Evolutionary conservation across 2,797 vertebrate species (phyloP).

Genomic region (Caiman crocodilus): DNA sequence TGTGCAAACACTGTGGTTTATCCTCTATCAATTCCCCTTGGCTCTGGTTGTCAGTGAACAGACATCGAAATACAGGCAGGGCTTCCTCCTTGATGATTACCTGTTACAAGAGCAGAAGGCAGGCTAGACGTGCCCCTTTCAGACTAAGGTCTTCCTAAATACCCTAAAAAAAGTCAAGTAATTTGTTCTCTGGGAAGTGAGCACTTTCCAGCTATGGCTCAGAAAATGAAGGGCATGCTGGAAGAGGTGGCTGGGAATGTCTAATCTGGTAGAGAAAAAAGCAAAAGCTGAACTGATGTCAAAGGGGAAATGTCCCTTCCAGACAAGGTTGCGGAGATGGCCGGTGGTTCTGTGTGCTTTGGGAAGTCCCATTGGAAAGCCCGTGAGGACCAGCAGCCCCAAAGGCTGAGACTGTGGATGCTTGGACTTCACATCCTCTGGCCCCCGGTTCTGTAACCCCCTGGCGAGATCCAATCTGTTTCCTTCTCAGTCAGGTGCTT

Average conservation of each 20-base stretch:
- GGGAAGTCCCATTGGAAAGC: neutral
- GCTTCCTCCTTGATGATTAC: neutral
- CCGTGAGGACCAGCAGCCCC: neutral
- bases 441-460: accelerated
- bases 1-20: accelerated
- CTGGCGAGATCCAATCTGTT: accelerated
- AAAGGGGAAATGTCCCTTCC: neutral
- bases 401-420: no score
- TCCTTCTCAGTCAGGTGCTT: neutral
- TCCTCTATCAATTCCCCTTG: neutral
- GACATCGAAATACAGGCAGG: neutral
- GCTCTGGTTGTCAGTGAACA: accelerated
- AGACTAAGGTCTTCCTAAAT: neutral
- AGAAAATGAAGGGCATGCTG: neutral
- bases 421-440: neutral
- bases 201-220: neutral
- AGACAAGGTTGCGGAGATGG: neutral
- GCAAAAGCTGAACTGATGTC: neutral
- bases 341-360: neutral
- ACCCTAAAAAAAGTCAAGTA: neutral
- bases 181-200: neutral
- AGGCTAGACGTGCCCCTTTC: neutral
- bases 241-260: neutral
- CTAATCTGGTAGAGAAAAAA: neutral
- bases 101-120: neutral